Evolutionary conservation across 2,888 invertebrate genomes (phyloP).

Genomic region (Apodemia hepburni): DNA sequence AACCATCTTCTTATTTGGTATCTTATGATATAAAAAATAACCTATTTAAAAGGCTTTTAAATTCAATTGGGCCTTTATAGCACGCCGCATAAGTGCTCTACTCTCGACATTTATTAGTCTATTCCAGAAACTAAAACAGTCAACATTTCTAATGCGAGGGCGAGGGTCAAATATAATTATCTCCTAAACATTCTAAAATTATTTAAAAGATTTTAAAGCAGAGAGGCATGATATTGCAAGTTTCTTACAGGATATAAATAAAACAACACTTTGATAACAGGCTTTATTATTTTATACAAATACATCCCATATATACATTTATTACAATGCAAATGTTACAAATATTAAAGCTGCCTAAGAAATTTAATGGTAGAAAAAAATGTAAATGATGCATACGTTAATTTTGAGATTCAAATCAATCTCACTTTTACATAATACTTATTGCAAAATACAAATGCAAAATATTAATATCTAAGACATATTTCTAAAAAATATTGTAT

Average conservation of each 20-base stretch:
- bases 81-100: too few relatives aligned
- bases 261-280: slow-evolving; percentile 9
- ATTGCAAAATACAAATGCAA: slow-evolving; percentile 1
- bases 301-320: not conserved
- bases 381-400: not conserved
- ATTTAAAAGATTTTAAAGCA: too few relatives aligned
- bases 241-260: not conserved
- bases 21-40: too few relatives aligned
- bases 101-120: too few relatives aligned
- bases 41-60: too few relatives aligned
- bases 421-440: not conserved
- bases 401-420: slow-evolving; percentile 2
- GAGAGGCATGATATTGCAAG: too few relatives aligned
- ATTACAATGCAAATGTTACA: not conserved
- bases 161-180: too few relatives aligned
- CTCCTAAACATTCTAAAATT: too few relatives aligned
- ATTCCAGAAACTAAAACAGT: too few relatives aligned
- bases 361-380: not conserved
- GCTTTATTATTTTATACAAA: slow-evolving; percentile 1
- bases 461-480: not conserved
- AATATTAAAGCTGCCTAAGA: not conserved
- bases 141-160: too few relatives aligned
- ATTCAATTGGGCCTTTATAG: too few relatives aligned
- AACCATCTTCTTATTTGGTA: too few relatives aligned
- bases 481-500: not conserved